Percentiles rank a stretch among this genome's conserved stretches.
Conservation (phyloP, 2,797 vertebrate species). For the Xenops minutus region DNA sequence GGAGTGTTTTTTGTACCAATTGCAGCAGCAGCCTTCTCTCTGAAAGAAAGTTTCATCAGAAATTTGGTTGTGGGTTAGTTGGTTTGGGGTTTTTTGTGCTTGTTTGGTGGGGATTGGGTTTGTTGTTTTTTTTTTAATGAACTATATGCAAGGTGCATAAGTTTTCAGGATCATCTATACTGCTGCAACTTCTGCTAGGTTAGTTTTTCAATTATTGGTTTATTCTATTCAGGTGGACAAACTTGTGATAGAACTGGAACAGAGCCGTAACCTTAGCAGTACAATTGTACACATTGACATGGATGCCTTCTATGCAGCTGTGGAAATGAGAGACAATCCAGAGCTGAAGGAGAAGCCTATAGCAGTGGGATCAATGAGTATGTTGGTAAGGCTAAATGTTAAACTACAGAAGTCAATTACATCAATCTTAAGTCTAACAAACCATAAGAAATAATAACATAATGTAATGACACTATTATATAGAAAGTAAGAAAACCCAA, state of each 20-base stretch:
- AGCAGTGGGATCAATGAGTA: conserved; percentile 94
- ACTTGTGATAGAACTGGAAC: conserved; percentile 81
- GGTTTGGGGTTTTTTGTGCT: neutral
- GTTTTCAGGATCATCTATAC: neutral
- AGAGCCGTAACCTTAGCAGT: conserved; percentile 82
- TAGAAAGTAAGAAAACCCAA: neutral
- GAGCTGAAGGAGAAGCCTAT: conserved; percentile 93
- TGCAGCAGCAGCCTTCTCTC: neutral
- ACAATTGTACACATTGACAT: conserved; percentile 95
- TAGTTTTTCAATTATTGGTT: neutral
- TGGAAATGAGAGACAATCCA: conserved; percentile 94
- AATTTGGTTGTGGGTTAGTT: neutral
- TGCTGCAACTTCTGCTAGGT: neutral
- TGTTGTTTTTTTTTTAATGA: neutral
- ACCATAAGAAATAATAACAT: neutral
- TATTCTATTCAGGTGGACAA: conserved; percentile 81
- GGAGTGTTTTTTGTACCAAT: neutral
- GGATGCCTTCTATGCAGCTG: conserved; percentile 98
- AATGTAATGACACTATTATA: neutral
- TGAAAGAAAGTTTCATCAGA: neutral
- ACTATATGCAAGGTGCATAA: neutral
- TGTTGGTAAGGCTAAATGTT: conserved; percentile 84
- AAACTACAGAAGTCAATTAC: neutral
- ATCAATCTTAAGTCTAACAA: neutral
- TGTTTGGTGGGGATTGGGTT: neutral